Conservation (phyloP, 2,113 vertebrate species). For the Aramus guarauna region DNA sequence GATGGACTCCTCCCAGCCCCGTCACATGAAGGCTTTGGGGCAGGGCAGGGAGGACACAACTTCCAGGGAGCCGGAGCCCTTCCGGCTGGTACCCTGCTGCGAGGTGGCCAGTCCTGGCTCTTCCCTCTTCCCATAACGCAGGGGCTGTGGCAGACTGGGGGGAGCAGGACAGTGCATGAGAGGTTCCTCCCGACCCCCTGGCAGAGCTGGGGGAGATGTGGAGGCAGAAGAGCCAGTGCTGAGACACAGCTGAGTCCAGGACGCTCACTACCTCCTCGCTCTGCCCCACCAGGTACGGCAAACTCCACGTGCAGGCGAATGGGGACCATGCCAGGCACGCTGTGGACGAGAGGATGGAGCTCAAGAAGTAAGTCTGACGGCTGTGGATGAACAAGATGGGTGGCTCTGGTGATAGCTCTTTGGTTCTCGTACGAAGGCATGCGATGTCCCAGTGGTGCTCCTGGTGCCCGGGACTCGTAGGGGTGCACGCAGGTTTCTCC, state of each 20-base stretch:
- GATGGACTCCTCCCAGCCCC: not conserved
- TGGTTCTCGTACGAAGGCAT: not conserved
- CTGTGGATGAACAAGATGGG: not conserved
- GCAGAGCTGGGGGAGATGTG: not conserved
- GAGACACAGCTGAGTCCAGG: not conserved
- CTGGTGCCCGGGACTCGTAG: not conserved
- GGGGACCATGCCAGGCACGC: constrained; percentile 78
- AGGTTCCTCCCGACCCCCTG: not conserved
- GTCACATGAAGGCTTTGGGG: not conserved
- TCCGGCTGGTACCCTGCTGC: not conserved
- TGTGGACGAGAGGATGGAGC: constrained; percentile 86
- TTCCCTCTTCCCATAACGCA: accelerated
- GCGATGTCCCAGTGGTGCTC: not conserved
- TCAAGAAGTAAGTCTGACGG: constrained; percentile 85
- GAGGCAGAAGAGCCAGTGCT: not conserved
- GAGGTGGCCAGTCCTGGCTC: not conserved
- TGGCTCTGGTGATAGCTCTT: not conserved
- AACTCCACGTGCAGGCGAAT: constrained; percentile 79
- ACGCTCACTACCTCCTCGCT: not conserved
- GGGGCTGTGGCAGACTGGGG: not conserved
- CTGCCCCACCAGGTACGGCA: constrained; percentile 82
- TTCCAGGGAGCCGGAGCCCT: not conserved
- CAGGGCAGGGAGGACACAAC: not conserved
- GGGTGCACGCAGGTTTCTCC: not conserved
- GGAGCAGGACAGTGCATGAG: accelerated